Conservation (phyloP, 2,113 vertebrate genomes). For the Sphaerodactylus townsendi region DNA sequence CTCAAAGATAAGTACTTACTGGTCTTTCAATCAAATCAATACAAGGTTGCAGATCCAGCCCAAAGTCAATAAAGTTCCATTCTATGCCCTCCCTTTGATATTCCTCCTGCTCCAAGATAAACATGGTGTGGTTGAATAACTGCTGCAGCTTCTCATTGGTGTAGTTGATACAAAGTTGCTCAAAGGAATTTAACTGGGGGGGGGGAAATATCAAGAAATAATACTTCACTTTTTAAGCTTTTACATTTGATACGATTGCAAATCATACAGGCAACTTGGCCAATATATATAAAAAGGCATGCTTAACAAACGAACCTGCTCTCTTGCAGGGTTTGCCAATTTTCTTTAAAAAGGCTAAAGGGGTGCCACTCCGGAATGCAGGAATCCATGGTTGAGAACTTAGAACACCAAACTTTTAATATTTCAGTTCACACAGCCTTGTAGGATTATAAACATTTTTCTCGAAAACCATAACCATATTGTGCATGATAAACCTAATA, state of each 20-base stretch:
- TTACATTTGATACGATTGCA: not conserved
- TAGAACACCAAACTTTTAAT: not conserved
- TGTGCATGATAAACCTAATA: not conserved
- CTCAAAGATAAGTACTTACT: slow-evolving; percentile 70
- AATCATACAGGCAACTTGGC: not conserved
- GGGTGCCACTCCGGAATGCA: not conserved
- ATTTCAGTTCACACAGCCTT: not conserved
- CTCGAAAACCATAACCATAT: not conserved
- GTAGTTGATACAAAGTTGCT: slow-evolving; percentile 98
- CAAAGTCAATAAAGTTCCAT: slow-evolving; percentile 99
- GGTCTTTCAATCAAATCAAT: slow-evolving; percentile 95
- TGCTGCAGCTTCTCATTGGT: slow-evolving; percentile 99
- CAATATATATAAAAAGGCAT: not conserved
- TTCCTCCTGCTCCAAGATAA: slow-evolving; percentile 98
- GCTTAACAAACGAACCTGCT: not conserved
- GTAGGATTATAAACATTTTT: not conserved
- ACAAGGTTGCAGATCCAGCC: slow-evolving; percentile 95
- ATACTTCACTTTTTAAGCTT: not conserved
- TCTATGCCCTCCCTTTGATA: slow-evolving; percentile 98
- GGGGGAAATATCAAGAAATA: not conserved
- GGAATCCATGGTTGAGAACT: not conserved
- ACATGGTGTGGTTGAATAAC: slow-evolving; percentile 99
- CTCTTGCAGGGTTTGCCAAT: not conserved
- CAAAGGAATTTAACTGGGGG: slow-evolving; percentile 94
- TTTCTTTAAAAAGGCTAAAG: not conserved